phyloP scores from a whole-genome alignment of 2,888 invertebrate species.

The Perizoma affinitatum region DNA sequence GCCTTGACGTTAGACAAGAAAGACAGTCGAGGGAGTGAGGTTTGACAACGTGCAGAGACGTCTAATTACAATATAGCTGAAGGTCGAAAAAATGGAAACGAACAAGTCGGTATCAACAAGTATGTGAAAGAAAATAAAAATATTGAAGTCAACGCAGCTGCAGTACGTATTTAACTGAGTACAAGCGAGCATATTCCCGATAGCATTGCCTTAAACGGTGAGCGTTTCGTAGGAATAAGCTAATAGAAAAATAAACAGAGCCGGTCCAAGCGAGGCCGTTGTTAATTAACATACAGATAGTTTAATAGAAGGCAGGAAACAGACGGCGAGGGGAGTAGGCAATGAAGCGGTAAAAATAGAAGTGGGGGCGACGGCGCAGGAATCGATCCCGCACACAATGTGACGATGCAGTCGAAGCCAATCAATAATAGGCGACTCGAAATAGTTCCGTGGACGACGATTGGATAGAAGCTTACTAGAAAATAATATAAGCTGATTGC shows the following conservation, averaged over 20 bases:
- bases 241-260: conserved; percentile 78
- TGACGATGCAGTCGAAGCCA: conserved; percentile 69
- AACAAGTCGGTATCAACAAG: conserved; percentile 40
- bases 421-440: conserved; percentile 70
- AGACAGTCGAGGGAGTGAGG: conserved; percentile 61
- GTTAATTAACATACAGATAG: conserved; percentile 84
- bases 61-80: conserved; percentile 78
- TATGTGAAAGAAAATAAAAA: conserved; percentile 42
- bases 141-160: conserved; percentile 48
- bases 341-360: conserved; percentile 84
- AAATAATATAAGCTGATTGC: conserved; percentile 4
- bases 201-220: conserved; percentile 58
- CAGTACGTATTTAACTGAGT: conserved; percentile 34
- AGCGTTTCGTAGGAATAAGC: conserved; percentile 64
- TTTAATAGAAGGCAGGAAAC: conserved; percentile 84
- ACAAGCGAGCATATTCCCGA: conserved; percentile 43
- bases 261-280: conserved; percentile 71
- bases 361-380: conserved; percentile 71
- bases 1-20: conserved; percentile 62
- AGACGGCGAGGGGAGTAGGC: conserved; percentile 79
- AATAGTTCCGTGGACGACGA: conserved; percentile 24
- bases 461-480: not conserved
- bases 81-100: conserved; percentile 74
- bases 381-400: conserved; percentile 76
- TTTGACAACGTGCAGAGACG: conserved; percentile 73